Evolutionary conservation across 92 coral and sea anemone genomes (phyloP), one percentile per base, ranked within the genome.

Genomic region (Epizoanthus stellaris): DNA sequence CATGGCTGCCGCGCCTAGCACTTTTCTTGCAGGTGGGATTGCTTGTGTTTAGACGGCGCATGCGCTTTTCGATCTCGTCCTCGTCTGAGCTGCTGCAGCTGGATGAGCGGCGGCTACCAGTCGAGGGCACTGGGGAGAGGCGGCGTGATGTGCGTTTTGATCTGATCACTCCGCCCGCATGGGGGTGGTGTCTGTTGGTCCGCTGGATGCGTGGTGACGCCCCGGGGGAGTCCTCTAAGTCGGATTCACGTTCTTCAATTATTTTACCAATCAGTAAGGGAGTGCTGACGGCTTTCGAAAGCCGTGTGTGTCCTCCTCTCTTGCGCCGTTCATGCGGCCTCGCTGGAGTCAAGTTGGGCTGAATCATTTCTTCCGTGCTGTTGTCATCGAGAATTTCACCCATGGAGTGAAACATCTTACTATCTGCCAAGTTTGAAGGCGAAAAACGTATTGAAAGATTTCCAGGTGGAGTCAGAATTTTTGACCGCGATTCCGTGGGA

Each of bases 61-160:
- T 96, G 89, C 93, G 95, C 75, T 95, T 95, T 59, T 96, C 99
- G 11, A 96, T 85, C 36, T 96, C 99, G 67, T 96, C 99, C 58
- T 96, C 99, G 71, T 95, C 98, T 30, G 98, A 95, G 75, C 99
- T 96, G 77, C 98, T 94, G 64, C 95, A 93, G 80, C 99, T 96
- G 21, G 98, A 94, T 16, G 98, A 94, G 58, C 99, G 93, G 16
- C 99, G 87, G 63, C 99, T 95, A 45, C 97, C 94, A 4, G 95
- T 87, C 4, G 99, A 94, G 71, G 96, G 95, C 5, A 95, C 98
- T 39, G 98, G 96, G 5, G 98, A 96, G 47, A 93, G 90, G 42
- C 98, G 95, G 0, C 99, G 92, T 8, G 91, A 88, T 14, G 84
- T 95, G 53, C 93, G 86, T 68, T 93, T 89, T 3, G 98, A 68